These are phyloP conservation scores for Dreissena polymorpha DNA, from an alignment of 1,140 invertebrate genomes.

Conservation along the genomic window DNA sequence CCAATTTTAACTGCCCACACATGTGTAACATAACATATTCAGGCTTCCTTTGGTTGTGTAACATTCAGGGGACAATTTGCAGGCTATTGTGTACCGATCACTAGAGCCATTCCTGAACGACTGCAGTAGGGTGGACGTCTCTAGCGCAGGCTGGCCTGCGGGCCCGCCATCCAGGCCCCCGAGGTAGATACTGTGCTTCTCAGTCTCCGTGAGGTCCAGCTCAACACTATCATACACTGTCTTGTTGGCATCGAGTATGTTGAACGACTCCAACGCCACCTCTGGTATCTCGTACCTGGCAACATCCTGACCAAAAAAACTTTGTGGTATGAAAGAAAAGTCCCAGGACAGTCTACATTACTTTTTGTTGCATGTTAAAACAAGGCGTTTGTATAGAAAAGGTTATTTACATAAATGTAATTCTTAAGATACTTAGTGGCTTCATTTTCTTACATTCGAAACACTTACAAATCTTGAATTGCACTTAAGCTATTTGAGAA, in stretches of 20 bases:
- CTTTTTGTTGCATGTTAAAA: not conserved
- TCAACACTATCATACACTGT: slow-evolving; percentile 31
- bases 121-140: no score
- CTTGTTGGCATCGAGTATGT: slow-evolving; percentile 39
- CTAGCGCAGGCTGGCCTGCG: no score
- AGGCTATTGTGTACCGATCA: no score
- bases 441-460: not conserved
- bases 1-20: no score
- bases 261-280: slow-evolving; percentile 30
- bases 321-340: not conserved
- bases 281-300: slow-evolving; percentile 23
- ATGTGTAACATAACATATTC: no score
- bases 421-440: not conserved
- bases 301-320: slow-evolving; percentile 20
- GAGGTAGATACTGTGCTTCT: no score
- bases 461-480: not conserved
- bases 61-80: no score
- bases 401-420: not conserved
- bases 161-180: no score
- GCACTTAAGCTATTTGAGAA: not conserved
- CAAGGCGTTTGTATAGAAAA: not conserved
- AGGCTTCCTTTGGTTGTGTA: no score
- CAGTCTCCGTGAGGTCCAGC: slow-evolving; percentile 23
- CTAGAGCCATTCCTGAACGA: no score
- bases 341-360: not conserved